A percentile compares a stretch with the other conserved stretches of the same genome.
phyloP scores from a whole-genome alignment of 2,113 vertebrate genomes.

The Eubucco bourcierii region DNA sequence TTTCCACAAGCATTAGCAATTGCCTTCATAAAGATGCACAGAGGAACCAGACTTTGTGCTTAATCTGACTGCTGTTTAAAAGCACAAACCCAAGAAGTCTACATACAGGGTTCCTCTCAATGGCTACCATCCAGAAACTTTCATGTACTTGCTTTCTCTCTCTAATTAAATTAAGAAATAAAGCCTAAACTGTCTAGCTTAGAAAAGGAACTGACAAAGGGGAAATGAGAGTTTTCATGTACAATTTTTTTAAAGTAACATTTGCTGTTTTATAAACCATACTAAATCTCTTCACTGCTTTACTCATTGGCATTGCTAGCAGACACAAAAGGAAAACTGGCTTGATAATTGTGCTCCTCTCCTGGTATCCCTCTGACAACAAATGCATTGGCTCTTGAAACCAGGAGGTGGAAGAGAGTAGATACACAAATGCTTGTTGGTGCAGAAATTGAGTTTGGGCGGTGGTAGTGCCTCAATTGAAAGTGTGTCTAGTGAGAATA shows the following conservation, averaged over 20 bases:
- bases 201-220: background rate
- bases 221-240: background rate
- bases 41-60: background rate
- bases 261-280: background rate
- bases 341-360: background rate
- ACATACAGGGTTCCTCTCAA: background rate
- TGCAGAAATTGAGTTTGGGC: background rate
- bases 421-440: background rate
- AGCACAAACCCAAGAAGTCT: slow-evolving; percentile 10
- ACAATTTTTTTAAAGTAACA: background rate
- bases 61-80: slow-evolving; percentile 26
- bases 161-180: slow-evolving; percentile 16
- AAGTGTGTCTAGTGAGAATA: background rate
- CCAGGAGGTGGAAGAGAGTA: background rate
- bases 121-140: slow-evolving; percentile 4
- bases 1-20: slow-evolving; percentile 53
- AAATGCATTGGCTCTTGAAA: background rate
- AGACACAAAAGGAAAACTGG: background rate
- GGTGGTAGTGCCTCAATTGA: background rate
- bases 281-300: background rate
- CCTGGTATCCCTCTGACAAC: background rate
- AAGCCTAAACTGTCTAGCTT: background rate
- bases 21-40: background rate
- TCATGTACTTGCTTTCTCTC: background rate
- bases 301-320: background rate